Conservation (phyloP, 1,140 invertebrate species). For the Heliconius hermathena region DNA sequence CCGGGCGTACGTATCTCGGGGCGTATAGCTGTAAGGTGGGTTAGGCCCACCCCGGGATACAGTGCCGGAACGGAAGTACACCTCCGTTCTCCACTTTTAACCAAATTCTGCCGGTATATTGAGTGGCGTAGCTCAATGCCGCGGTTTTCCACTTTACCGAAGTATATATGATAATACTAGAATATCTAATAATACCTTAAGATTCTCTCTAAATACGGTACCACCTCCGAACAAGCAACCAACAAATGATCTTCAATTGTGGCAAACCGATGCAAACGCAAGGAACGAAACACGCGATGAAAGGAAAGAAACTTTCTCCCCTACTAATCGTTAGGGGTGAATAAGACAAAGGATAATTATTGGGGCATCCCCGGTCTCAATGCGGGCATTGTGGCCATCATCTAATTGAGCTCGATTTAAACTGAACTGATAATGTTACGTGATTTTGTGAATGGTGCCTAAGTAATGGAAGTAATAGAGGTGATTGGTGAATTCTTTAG, state of each 20-base stretch:
- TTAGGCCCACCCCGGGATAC: too few species aligned
- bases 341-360: constrained; percentile 47
- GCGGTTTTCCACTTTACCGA: too few species aligned
- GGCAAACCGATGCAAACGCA: neutral
- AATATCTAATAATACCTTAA: too few species aligned
- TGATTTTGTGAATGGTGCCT: neutral
- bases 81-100: too few species aligned
- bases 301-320: constrained; percentile 13
- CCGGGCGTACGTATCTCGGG: too few species aligned
- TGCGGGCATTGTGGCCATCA: constrained; percentile 35
- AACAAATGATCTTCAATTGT: neutral
- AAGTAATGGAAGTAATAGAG: neutral
- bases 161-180: too few species aligned
- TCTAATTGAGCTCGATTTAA: constrained; percentile 35
- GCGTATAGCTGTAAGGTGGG: too few species aligned
- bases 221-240: neutral
- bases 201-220: neutral
- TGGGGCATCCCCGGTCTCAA: constrained; percentile 34
- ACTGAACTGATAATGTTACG: constrained; percentile 30
- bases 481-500: neutral
- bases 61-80: too few species aligned
- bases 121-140: too few species aligned
- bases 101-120: too few species aligned
- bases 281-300: neutral
- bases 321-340: constrained; percentile 35